These are phyloP conservation scores for Rhinogobio ventralis DNA, from an alignment of 2,797 vertebrate species.

Conservation along the genomic window DNA sequence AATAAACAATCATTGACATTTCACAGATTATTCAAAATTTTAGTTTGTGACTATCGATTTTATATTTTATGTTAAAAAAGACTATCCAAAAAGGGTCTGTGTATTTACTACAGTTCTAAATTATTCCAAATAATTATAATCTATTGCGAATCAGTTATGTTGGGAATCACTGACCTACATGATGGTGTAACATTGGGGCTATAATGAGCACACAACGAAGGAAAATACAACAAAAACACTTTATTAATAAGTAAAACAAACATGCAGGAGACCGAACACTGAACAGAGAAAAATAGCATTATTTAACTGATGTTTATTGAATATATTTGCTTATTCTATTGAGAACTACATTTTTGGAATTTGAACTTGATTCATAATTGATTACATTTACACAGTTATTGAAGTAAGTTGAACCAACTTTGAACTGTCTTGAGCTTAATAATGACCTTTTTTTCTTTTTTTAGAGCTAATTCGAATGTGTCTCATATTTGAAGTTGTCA, in stretches of 20 bases:
- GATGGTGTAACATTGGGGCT: neutral
- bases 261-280: neutral
- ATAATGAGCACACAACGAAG: neutral
- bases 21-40: neutral
- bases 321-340: neutral
- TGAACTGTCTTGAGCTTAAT: neutral
- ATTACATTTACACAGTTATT: neutral
- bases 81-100: neutral
- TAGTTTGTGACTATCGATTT: neutral
- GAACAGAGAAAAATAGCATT: neutral
- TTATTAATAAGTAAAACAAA: neutral
- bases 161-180: neutral
- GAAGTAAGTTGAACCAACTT: neutral
- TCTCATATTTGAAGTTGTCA: neutral
- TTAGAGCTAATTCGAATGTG: neutral
- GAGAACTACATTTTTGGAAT: neutral
- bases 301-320: neutral
- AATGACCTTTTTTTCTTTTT: neutral
- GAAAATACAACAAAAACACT: neutral
- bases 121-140: neutral
- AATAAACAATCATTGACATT: neutral
- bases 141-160: neutral
- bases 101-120: neutral
- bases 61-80: neutral
- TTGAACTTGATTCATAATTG: neutral